Base-by-base conservation (phyloP, 2,113 vertebrate genomes). In the Ochotona curzoniae region DNA sequence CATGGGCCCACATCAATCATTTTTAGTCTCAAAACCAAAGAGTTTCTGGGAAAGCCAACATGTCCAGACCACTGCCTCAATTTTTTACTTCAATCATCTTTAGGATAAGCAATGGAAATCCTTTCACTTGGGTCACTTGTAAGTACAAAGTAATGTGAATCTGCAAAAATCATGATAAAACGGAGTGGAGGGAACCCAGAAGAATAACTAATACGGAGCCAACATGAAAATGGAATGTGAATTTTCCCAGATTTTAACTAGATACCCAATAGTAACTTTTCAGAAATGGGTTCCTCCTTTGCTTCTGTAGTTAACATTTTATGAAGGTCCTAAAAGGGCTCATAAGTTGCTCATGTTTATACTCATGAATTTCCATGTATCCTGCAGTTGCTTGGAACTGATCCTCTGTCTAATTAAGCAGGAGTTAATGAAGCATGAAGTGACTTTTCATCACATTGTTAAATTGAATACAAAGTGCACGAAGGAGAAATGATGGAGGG, bases 401-500 rank as follows among this genome's bases (percentile, higher is more conserved):
- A 78, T 97, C 79, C 91, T 94, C 94, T 95, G 92, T 90, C 93
- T 96, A 97, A 97, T 98, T 97, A 98, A 93, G 86, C 93, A 93
- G 93, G 97, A 96, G 96, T 97, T 97, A 98, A 98, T 96, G 97
- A 97, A 96, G 82, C 95, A 89, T 91, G 96, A 91, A 44, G 20
- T n/a, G 93, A 96, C 86, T 97, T 91, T 85, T 70, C 95, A 96
- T 81, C 93, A 78, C 91, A 93, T 61, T 92, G 78, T 83, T 57
- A 88, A 93, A 54, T 69, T 92, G 96, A 92, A 94, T 26, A 69
- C 21, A 12, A 51, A 20, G 15, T 84, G 28, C 6, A 6, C 0
- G 23, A 32, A 66, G 66, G 18, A 20, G 23, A 81, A 75, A 0
- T 44, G 38, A 44, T 44, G 5, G 67, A 3, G 28, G 61, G n/a